Base-by-base conservation (phyloP, 1,140 invertebrate genomes). In the Paraescarpia echinospica region DNA sequence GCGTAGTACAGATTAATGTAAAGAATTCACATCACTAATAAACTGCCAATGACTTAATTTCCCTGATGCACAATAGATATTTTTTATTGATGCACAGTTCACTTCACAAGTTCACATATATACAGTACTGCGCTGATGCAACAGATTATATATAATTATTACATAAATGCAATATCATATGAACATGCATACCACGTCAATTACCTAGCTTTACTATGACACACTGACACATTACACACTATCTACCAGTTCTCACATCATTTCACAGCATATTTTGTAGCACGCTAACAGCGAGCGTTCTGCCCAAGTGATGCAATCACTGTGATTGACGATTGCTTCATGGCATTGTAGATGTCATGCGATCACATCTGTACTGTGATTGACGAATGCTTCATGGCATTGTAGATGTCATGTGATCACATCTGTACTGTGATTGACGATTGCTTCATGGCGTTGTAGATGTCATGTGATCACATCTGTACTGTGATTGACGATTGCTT, bases 361-460 rank as follows among this genome's bases (percentile, higher is more conserved):
- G 59, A 77, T 77, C 90, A 97, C 77, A 97, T 93, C 59, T 95
- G 94, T 33, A 97, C 95, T 6, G 98, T 98, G 92, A 97, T 97
- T 89, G 98, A 98, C 93, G 97, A 98, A 92, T 98, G 98, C 92
- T 97, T 98, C 94, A 99, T 98, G 92, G 98, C 98, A 97, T 99
- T 99, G 96, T 99, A 99, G 94, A 99, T 98, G 96, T 99, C n/a
- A n/a, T n/a, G n/a, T n/a, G n/a, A n/a, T n/a, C n/a, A n/a, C n/a
- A n/a, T n/a, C n/a, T n/a, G n/a, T n/a, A n/a, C n/a, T n/a, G n/a
- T n/a, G n/a, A n/a, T n/a, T n/a, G n/a, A n/a, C n/a, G n/a, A n/a
- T n/a, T n/a, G n/a, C n/a, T n/a, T n/a, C n/a, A n/a, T n/a, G n/a
- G n/a, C n/a, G n/a, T n/a, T n/a, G n/a, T n/a, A n/a, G n/a, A n/a